phyloP scores from a whole-genome alignment of 2,797 vertebrate genomes.

The Danio albolineatus region DNA sequence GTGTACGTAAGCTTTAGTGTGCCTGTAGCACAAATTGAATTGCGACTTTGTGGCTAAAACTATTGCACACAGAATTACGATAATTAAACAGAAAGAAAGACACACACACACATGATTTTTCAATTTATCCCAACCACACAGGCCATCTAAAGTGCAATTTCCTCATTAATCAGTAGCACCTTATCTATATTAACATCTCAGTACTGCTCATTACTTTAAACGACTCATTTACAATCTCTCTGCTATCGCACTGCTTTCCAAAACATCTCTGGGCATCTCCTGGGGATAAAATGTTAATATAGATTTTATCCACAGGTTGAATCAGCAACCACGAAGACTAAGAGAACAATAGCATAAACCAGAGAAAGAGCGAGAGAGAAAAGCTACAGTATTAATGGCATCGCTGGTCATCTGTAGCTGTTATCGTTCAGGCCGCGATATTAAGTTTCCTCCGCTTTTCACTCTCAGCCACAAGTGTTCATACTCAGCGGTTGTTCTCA shows the following conservation, averaged over 20 bases:
- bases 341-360: neutral
- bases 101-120: neutral
- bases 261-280: constrained; percentile 18
- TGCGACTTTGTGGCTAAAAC: neutral
- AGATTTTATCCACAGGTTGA: constrained; percentile 24
- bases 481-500: constrained; percentile 10
- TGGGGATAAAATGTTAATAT: constrained; percentile 21
- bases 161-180: constrained; percentile 46
- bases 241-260: constrained; percentile 9
- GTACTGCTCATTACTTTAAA: constrained; percentile 54
- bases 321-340: neutral
- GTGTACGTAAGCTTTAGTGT: neutral
- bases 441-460: constrained; percentile 41
- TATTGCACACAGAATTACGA: neutral
- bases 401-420: constrained; percentile 13
- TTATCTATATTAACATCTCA: constrained; percentile 60
- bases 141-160: constrained; percentile 47
- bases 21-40: neutral
- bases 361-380: constrained; percentile 9
- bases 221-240: constrained; percentile 37
- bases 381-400: neutral
- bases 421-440: constrained; percentile 24
- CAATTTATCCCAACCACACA: constrained; percentile 2
- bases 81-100: neutral
- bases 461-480: constrained; percentile 42